Base-by-base conservation (phyloP, 2,888 invertebrate genomes). In the Nomada lathburiana region DNA sequence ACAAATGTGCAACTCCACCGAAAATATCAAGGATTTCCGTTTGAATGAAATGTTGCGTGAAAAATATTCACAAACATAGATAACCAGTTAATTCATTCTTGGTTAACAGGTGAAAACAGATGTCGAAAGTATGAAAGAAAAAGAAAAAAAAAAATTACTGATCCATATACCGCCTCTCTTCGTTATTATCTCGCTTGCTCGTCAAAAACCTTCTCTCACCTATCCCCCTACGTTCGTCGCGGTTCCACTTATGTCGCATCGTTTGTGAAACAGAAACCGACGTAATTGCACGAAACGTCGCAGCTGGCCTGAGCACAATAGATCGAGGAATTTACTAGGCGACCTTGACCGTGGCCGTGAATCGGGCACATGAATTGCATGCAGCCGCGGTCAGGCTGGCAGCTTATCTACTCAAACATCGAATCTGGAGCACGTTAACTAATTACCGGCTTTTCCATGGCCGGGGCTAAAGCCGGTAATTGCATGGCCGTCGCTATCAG, bases 371-470 rank as follows among this genome's bases (percentile, higher is more conserved):
- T 82, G 82, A 79, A 77, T 85, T 67, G 86, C 84, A 80, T 75
- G 86, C 80, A 69, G 72, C 70, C 67, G 74, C 78, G 84, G 89
- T 80, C 84, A 83, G 76, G 81, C 82, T 78, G 82, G 70, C 82
- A 71, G 88, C 89, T 88, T 88, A 88, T 89, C 88, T 86, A 74
- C 81, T 87, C 84, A 82, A 88, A 87, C 89, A 88, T 89, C 88
- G 88, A 89, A 85, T 88, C 87, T 88, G 82, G 88, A 89, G 86
- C 88, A 86, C 86, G 88, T 86, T 88, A 88, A 88, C 84, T 87
- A 88, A 88, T 89, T 89, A 88, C 89, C 84, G 82, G 87, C 87
- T 89, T 88, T 88, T 87, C 87, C 89, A 85, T 85, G 87, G 87
- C 71, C 80, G 85, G 60, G 80, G 77, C 69, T 72, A 81, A 81